These are phyloP conservation scores for Meloidogyne exigua DNA, from an alignment of 1,140 invertebrate genomes.

Conservation along the genomic window DNA sequence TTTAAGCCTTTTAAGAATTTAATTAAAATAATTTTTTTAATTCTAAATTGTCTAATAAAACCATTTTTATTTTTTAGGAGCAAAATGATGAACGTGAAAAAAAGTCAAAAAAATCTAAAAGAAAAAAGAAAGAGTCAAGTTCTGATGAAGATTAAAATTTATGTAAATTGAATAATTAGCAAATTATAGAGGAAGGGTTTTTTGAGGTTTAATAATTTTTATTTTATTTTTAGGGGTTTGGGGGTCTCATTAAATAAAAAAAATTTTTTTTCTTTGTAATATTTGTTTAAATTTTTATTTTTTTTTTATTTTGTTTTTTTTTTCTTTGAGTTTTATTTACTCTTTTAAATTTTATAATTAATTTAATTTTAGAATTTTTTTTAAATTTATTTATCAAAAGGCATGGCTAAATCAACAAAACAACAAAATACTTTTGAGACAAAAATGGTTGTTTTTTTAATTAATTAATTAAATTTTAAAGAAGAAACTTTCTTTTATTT, in stretches of 20 bases:
- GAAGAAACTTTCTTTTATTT: too few relatives aligned
- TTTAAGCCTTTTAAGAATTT: too few relatives aligned
- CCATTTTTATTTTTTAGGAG: too few relatives aligned
- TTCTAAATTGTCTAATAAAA: too few relatives aligned
- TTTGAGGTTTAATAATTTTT: too few relatives aligned
- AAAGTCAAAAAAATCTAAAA: neutral
- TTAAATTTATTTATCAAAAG: neutral
- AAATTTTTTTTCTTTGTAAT: too few relatives aligned
- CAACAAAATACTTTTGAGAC: constrained; percentile 10
- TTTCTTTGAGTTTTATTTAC: neutral
- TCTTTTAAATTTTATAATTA: too few relatives aligned
- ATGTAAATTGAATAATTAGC: too few relatives aligned
- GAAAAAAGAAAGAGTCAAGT: constrained; percentile 3
- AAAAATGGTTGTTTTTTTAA: constrained; percentile 16
- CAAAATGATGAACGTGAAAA: neutral
- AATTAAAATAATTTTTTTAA: too few relatives aligned
- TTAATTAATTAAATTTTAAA: neutral
- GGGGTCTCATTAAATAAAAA: too few relatives aligned
- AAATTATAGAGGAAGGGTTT: too few relatives aligned
- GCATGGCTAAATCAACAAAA: constrained; percentile 18
- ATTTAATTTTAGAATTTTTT: constrained; percentile 6
- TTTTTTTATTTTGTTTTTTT: neutral
- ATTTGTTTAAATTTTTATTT: neutral
- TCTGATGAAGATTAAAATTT: neutral
- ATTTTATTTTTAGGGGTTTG: too few relatives aligned